Evolutionary conservation across 2,797 vertebrate genomes (phyloP).

Genomic region (Sus cebifrons): DNA sequence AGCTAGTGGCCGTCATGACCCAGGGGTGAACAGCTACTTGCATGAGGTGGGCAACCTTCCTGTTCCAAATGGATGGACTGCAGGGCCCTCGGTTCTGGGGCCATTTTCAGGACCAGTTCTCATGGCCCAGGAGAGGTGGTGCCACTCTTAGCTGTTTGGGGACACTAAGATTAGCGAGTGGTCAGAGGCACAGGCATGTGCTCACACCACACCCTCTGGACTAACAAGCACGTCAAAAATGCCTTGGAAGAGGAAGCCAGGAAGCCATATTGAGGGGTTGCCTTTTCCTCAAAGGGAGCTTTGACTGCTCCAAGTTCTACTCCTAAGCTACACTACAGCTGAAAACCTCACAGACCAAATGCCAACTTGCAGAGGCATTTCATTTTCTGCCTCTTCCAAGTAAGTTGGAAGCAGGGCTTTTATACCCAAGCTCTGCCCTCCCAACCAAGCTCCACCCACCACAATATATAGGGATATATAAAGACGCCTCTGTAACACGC

Average conservation of each 20-base stretch:
- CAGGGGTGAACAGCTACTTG: fast-evolving
- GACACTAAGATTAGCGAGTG: neutral
- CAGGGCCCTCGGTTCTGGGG: neutral
- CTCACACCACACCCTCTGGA: fast-evolving
- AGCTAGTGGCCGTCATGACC: too few species aligned
- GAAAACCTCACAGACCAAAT: neutral
- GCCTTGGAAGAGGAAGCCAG: neutral
- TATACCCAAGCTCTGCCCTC: neutral
- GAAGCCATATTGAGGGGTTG: neutral
- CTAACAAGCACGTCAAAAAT: neutral
- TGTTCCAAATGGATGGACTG: neutral
- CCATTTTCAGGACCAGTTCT: neutral
- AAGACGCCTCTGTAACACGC: fast-evolving
- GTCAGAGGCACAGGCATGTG: too few species aligned
- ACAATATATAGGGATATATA: neutral
- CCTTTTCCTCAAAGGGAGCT: fast-evolving
- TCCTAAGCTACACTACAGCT: neutral
- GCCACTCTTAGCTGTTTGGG: fast-evolving
- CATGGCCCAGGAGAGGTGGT: neutral
- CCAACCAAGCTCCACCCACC: fast-evolving
- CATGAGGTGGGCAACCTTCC: too few species aligned
- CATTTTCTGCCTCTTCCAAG: neutral
- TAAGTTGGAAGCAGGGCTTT: neutral
- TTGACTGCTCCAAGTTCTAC: neutral
- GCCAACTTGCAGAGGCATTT: neutral